Percentiles rank a stretch among this genome's conserved stretches.
Conservation (phyloP, 64 coral and sea anemone genomes). For the Stichodactyla helianthus region DNA sequence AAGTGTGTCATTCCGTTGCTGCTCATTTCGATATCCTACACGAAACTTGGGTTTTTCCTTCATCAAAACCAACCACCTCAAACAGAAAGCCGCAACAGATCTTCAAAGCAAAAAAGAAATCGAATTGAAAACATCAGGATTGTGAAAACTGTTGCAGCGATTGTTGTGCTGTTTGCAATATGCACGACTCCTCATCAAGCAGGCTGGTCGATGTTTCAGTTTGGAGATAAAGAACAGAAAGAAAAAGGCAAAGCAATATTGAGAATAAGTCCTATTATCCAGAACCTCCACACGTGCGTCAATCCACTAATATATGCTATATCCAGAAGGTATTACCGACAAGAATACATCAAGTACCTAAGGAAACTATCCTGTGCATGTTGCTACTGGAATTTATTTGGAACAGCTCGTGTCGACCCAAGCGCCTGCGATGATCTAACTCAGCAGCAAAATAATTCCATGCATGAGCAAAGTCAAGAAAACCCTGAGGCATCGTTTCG, state of each 20-base stretch:
- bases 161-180: conserved; percentile 39
- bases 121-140: conserved; percentile 39
- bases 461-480: background rate
- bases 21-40: conserved; percentile 38
- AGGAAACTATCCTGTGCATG: background rate
- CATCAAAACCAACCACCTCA: conserved; percentile 16
- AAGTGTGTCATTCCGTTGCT: conserved; percentile 53
- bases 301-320: conserved; percentile 60
- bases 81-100: background rate
- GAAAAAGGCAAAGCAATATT: conserved; percentile 12
- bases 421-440: background rate
- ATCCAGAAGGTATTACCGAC: conserved; percentile 40
- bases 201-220: conserved; percentile 42
- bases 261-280: conserved; percentile 19
- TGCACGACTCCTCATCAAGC: conserved; percentile 46
- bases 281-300: conserved; percentile 46
- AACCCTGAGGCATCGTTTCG: background rate
- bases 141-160: conserved; percentile 36
- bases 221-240: background rate
- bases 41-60: conserved; percentile 36
- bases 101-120: conserved; percentile 3
- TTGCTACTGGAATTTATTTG: background rate
- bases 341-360: conserved; percentile 54
- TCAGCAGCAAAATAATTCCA: background rate
- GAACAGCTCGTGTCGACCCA: background rate